Evolutionary conservation across 2,113 vertebrate genomes (phyloP).

Genomic region (Megaptera novaeangliae): DNA sequence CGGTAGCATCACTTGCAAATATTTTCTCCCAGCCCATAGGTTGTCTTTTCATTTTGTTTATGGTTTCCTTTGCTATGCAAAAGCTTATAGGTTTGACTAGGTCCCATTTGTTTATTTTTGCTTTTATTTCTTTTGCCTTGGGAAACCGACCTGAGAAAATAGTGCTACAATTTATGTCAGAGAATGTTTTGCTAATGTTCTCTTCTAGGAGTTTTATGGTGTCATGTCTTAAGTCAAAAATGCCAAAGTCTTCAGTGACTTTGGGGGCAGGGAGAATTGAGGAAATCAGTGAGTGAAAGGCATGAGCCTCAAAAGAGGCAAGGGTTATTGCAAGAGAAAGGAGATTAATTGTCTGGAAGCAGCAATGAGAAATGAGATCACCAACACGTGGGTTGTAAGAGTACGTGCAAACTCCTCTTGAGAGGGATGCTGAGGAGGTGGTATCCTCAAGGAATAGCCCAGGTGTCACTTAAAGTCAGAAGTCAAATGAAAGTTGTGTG

Average conservation of each 20-base stretch:
- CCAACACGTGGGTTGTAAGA: neutral
- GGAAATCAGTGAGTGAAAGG: neutral
- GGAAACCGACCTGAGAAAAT: no score
- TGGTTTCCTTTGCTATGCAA: no score
- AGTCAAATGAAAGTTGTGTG: neutral
- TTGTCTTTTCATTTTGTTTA: no score
- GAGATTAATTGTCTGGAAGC: neutral
- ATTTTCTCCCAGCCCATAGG: no score
- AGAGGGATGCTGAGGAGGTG: neutral
- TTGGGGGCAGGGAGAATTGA: neutral
- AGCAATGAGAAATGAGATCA: neutral
- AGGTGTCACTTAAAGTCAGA: neutral
- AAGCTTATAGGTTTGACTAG: no score
- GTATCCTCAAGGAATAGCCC: neutral
- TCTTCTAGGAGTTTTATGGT: no score
- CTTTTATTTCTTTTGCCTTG: no score
- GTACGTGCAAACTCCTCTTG: neutral
- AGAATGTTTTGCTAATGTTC: no score
- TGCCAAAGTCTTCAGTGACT: neutral
- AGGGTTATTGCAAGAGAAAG: neutral
- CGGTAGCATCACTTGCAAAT: no score
- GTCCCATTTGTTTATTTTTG: no score
- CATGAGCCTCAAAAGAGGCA: neutral
- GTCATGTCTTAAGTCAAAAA: no score
- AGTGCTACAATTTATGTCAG: no score